A percentile compares a stretch with the other conserved stretches of the same genome.
Conservation (phyloP, 2,797 vertebrate species). For the Enteromius trimaculatus region DNA sequence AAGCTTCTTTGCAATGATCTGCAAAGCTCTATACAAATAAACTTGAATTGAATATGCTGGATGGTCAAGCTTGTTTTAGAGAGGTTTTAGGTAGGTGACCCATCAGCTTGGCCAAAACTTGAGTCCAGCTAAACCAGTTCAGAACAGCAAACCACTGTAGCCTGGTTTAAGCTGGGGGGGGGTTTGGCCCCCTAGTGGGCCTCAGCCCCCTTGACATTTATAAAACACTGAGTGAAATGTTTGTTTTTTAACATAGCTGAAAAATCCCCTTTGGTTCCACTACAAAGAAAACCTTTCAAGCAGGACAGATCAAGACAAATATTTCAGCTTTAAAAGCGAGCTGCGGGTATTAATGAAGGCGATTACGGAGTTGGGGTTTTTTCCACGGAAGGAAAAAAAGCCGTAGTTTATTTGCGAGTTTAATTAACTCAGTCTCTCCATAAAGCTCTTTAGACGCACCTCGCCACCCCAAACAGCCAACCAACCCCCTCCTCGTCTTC, state of each 20-base stretch:
- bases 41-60: not conserved
- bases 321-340: conserved; percentile 16
- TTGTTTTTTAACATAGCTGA: conserved; percentile 9
- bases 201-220: not conserved
- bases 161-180: not conserved
- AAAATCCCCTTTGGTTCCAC: not conserved
- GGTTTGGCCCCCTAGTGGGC: not conserved
- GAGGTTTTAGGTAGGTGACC: not conserved
- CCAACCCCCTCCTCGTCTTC: conserved; percentile 66
- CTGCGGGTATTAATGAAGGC: conserved; percentile 18
- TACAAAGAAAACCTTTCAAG: conserved; percentile 10
- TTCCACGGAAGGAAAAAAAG: conserved; percentile 49
- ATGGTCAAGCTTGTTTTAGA: not conserved
- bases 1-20: no score
- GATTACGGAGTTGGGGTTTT: conserved; percentile 51
- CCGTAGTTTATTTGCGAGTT: conserved; percentile 74
- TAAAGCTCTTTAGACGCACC: conserved; percentile 69
- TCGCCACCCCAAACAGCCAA: conserved; percentile 14
- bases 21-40: no score
- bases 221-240: not conserved
- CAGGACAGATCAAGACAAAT: conserved; percentile 12
- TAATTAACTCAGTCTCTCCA: conserved; percentile 72
- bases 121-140: conserved; percentile 11
- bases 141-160: not conserved
- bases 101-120: not conserved